phyloP scores from a whole-genome alignment of 2,113 vertebrate species.

The Guaruba guarouba region DNA sequence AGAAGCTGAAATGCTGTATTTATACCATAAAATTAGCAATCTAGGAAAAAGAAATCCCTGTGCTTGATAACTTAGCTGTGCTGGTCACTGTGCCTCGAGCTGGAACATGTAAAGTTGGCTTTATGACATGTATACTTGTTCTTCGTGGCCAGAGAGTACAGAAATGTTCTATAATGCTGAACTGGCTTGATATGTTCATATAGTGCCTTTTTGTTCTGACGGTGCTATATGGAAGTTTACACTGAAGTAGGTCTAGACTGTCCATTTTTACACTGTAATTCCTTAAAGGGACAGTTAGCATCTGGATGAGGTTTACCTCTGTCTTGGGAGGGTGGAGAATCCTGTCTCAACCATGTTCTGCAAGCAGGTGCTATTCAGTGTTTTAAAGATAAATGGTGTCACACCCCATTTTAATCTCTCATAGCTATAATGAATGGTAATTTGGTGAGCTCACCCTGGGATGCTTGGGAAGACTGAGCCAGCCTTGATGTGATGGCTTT shows the following conservation, averaged over 20 bases:
- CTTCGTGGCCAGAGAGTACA: background rate
- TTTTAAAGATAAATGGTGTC: background rate
- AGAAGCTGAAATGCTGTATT: background rate
- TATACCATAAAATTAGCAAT: background rate
- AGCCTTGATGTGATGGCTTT: background rate
- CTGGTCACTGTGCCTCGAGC: background rate
- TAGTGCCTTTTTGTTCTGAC: background rate
- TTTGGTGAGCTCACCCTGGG: background rate
- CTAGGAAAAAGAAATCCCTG: background rate
- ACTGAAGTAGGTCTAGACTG: background rate
- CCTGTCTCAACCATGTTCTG: fast-evolving
- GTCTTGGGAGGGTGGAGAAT: background rate
- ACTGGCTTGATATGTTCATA: background rate
- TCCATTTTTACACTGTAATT: fast-evolving
- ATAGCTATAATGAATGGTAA: background rate
- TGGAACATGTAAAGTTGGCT: background rate
- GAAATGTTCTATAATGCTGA: background rate
- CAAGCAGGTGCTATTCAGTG: background rate
- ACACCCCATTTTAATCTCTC: background rate
- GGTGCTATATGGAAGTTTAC: background rate
- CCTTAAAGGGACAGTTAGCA: background rate
- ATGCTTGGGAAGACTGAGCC: background rate
- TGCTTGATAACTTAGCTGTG: background rate
- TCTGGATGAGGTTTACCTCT: background rate
- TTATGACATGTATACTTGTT: background rate